Conservation (phyloP, 2,888 invertebrate genomes). For the Lymantria monacha region DNA sequence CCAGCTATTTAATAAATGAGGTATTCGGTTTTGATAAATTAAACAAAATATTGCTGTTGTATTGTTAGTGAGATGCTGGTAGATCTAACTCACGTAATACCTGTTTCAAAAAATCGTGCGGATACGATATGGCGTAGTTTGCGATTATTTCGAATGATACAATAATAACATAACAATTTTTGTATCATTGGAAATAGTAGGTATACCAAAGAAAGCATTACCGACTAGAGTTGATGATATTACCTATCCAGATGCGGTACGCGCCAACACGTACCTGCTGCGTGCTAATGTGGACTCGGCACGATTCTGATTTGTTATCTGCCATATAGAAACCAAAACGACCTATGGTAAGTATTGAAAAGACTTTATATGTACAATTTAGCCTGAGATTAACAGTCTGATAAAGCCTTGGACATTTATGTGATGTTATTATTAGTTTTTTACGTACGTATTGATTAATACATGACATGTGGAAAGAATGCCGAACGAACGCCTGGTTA, state of each 20-base stretch:
- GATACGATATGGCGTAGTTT: constrained; percentile 40
- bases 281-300: constrained; percentile 70
- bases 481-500: no score
- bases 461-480: no score
- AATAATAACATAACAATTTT: constrained; percentile 58
- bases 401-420: no score
- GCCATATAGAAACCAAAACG: constrained; percentile 31
- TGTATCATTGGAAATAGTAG: constrained; percentile 52
- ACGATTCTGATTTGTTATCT: constrained; percentile 76
- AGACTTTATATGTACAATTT: no score
- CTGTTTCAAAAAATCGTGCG: constrained; percentile 30
- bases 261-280: constrained; percentile 65
- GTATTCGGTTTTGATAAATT: no score
- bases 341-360: constrained; percentile 7
- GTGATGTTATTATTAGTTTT: no score
- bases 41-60: no score
- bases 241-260: constrained; percentile 68
- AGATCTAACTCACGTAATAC: constrained; percentile 13
- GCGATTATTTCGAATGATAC: constrained; percentile 57
- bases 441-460: no score
- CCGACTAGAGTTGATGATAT: constrained; percentile 36
- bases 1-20: no score
- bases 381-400: no score
- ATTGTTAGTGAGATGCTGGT: no score
- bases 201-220: constrained; percentile 50